phyloP scores from a whole-genome alignment of 2,113 vertebrate genomes.

The Prunella fulvescens region DNA sequence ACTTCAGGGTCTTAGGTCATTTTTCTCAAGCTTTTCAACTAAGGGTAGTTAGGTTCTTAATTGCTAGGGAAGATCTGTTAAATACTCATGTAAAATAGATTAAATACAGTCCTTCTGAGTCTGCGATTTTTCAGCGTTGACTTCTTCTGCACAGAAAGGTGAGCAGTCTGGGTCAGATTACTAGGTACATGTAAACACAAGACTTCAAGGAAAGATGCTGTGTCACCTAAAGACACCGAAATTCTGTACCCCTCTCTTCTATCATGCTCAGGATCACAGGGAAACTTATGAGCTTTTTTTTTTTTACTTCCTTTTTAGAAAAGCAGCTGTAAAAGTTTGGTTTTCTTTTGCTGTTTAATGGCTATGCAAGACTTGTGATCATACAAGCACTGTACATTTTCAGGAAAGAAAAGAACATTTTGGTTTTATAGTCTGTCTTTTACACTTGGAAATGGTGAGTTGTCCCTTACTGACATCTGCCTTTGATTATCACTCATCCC shows the following conservation, averaged over 20 bases:
- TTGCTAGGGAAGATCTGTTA: background rate
- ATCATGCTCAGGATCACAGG: background rate
- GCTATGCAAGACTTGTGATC: background rate
- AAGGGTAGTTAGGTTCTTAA: background rate
- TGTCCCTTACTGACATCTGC: background rate
- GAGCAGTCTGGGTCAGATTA: background rate
- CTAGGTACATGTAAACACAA: background rate
- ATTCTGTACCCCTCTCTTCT: background rate
- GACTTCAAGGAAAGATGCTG: background rate
- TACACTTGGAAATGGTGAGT: background rate
- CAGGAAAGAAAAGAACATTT: background rate
- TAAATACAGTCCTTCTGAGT: background rate
- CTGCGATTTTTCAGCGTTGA: background rate
- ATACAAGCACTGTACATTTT: background rate
- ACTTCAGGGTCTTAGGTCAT: background rate
- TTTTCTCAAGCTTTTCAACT: background rate
- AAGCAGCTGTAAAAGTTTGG: background rate
- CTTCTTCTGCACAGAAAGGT: background rate
- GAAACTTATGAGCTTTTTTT: background rate
- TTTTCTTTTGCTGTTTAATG: background rate
- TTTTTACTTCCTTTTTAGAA: background rate
- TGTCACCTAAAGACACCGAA: background rate
- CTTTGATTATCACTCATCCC: conserved; percentile 34
- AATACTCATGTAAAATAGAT: background rate
- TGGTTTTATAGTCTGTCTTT: background rate